These are phyloP conservation scores for Pelodiscus sinensis DNA, from an alignment of 2,113 vertebrate genomes.

Conservation along the genomic window DNA sequence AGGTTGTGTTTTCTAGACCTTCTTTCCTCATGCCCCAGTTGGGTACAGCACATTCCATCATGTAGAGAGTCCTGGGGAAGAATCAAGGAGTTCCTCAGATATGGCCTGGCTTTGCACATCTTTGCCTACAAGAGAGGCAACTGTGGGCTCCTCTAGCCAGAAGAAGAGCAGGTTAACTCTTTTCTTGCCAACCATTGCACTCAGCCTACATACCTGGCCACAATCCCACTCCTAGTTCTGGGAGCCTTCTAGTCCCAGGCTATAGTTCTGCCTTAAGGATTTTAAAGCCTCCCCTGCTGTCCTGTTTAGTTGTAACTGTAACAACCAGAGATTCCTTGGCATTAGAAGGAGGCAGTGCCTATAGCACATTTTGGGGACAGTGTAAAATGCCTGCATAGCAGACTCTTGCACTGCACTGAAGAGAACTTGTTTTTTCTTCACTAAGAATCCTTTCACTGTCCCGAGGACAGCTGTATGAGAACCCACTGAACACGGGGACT, in stretches of 20 bases:
- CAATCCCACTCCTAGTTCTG: not conserved
- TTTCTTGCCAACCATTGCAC: not conserved
- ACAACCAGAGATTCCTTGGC: not conserved
- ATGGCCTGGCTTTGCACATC: not conserved
- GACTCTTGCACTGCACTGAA: too few species aligned
- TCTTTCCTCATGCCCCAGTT: not conserved
- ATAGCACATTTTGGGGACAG: too few species aligned
- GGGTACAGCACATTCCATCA: not conserved
- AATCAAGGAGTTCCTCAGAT: not conserved
- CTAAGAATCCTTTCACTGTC: not conserved
- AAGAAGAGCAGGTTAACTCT: not conserved
- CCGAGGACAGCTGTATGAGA: not conserved
- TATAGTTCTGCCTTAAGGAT: not conserved
- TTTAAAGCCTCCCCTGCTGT: not conserved
- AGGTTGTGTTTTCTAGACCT: too few species aligned
- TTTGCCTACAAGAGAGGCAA: not conserved
- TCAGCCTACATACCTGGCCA: not conserved
- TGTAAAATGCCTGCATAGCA: not conserved
- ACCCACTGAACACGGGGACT: accelerated
- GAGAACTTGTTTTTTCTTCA: too few species aligned
- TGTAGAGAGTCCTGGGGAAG: not conserved
- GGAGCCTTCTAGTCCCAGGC: not conserved
- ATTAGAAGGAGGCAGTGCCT: too few species aligned
- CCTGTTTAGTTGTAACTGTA: not conserved
- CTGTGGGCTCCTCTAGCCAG: not conserved